Percentiles rank a stretch among this genome's conserved stretches.
Evolutionary conservation across 2,113 vertebrate species (phyloP).

Genomic region (Hippocampus guttulatus): DNA sequence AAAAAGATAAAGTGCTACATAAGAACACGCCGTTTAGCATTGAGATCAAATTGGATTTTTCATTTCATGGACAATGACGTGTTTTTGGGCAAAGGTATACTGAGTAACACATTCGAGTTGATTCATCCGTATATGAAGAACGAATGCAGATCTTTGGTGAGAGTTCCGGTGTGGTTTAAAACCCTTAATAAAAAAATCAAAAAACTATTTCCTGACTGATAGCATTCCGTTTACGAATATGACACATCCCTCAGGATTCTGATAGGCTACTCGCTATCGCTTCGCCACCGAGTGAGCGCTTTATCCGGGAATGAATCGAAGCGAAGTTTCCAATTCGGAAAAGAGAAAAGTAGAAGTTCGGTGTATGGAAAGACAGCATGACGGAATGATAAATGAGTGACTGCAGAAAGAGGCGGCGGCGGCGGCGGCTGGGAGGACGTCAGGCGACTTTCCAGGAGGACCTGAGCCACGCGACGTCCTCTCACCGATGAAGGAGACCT

Average conservation of each 20-base stretch:
- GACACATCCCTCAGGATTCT: neutral
- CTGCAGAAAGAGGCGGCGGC: too few species aligned
- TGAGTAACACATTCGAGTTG: too few species aligned
- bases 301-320: neutral
- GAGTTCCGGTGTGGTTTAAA: neutral
- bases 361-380: neutral
- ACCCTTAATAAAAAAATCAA: neutral
- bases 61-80: too few species aligned
- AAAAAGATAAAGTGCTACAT: too few species aligned
- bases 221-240: neutral
- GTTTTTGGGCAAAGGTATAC: too few species aligned
- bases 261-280: neutral
- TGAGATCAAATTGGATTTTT: too few species aligned
- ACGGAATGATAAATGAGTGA: neutral
- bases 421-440: neutral
- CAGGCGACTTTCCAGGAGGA: constrained; percentile 5
- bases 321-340: neutral
- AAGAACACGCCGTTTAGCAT: too few species aligned
- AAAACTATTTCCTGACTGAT: neutral
- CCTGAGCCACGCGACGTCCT: constrained; percentile 7
- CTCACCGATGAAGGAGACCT: constrained; percentile 5
- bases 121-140: too few species aligned
- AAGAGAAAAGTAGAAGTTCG: neutral
- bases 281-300: neutral
- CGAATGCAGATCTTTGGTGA: too few species aligned